A percentile compares a stretch with the other conserved stretches of the same genome.
phyloP scores from a whole-genome alignment of 2,797 vertebrate species.

The Takifugu ocellatus region DNA sequence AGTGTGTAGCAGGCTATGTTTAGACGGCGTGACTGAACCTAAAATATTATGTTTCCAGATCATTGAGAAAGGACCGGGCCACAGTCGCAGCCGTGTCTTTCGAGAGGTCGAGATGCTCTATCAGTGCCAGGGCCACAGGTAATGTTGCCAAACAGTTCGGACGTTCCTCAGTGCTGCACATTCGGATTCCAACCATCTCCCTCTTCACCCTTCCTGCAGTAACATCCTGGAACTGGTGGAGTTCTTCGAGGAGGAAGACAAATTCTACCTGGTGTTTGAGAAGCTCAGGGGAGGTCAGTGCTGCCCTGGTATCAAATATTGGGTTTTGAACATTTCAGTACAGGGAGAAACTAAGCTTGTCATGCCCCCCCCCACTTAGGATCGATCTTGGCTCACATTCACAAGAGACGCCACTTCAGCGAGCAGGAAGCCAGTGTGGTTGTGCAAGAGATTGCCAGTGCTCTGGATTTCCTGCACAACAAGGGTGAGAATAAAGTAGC shows the following conservation, averaged over 20 bases:
- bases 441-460: conserved; percentile 93
- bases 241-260: conserved; percentile 97
- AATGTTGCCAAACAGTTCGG: conserved; percentile 6
- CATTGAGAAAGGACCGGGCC: conserved; percentile 93
- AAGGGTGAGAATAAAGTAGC: conserved; percentile 80
- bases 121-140: conserved; percentile 98
- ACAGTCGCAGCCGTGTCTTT: conserved; percentile 93
- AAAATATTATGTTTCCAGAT: conserved; percentile 77
- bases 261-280: conserved; percentile 97
- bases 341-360: conserved; percentile 1
- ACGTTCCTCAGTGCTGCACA: not conserved
- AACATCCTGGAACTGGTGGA: conserved; percentile 97
- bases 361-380: conserved; percentile 65
- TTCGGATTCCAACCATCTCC: not conserved
- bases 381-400: conserved; percentile 94
- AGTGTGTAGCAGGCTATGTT: not conserved
- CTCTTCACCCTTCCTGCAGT: conserved; percentile 61
- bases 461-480: conserved; percentile 95
- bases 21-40: conserved; percentile 2
- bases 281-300: conserved; percentile 91
- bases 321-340: conserved; percentile 2
- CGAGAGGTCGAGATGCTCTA: conserved; percentile 99
- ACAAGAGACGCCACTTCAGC: conserved; percentile 89
- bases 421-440: conserved; percentile 95
- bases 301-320: not conserved